phyloP scores from a whole-genome alignment of 2,113 vertebrate genomes.

The Callionymus lyra region DNA sequence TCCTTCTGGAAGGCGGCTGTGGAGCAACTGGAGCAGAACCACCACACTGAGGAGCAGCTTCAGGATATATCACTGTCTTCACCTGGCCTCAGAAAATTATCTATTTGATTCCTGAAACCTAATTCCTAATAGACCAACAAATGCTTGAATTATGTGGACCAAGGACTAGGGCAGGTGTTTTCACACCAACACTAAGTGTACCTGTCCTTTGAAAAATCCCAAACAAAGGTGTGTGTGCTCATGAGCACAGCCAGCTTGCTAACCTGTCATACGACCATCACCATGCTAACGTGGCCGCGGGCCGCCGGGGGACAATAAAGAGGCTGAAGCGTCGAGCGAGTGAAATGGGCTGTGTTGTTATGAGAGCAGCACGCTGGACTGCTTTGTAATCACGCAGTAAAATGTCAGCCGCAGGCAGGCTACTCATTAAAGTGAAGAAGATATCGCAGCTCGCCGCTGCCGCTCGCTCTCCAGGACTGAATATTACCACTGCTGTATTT shows the following conservation, averaged over 20 bases:
- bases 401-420: neutral
- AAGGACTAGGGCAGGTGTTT: too few relatives aligned
- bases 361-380: neutral
- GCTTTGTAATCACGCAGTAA: neutral
- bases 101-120: too few relatives aligned
- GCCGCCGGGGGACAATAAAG: neutral
- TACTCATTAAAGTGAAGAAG: neutral
- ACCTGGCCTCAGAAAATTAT: too few relatives aligned
- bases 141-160: too few relatives aligned
- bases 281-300: slow-evolving; percentile 4
- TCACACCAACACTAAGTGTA: too few relatives aligned
- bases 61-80: too few relatives aligned
- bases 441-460: neutral
- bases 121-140: too few relatives aligned
- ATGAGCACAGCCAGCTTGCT: slow-evolving; percentile 9
- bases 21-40: too few relatives aligned
- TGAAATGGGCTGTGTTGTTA: neutral
- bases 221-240: neutral
- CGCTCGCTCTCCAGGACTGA: neutral
- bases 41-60: too few relatives aligned
- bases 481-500: neutral
- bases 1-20: too few relatives aligned
- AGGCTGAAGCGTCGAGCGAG: neutral
- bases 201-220: neutral
- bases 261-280: slow-evolving; percentile 1